Evolutionary conservation across 1,140 invertebrate genomes (phyloP).

Genomic region (Euborellia annulipes): DNA sequence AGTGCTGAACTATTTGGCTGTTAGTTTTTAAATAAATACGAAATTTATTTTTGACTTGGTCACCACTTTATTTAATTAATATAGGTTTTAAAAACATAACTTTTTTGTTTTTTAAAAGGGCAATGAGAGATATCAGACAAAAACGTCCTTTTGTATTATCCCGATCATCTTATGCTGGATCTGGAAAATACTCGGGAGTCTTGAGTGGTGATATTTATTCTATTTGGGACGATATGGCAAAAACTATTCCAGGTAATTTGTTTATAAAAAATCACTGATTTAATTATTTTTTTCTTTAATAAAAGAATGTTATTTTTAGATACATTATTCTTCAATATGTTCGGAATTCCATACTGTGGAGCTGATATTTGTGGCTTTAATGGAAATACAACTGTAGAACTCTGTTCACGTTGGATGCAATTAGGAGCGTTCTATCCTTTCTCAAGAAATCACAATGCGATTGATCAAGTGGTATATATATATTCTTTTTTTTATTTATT

Average conservation of each 20-base stretch:
- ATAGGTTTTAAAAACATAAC: no score
- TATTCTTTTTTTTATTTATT: no score
- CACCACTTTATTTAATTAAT: no score
- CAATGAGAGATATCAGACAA: conserved; percentile 42
- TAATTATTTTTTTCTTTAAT: not conserved
- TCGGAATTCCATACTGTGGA: conserved; percentile 72
- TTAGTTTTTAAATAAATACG: no score
- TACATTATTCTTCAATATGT: conserved; percentile 62
- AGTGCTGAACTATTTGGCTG: no score
- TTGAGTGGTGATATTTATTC: conserved; percentile 78
- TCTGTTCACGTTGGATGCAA: conserved; percentile 69
- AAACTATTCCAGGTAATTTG: conserved; percentile 39
- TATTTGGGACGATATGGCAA: conserved; percentile 47
- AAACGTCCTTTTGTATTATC: conserved; percentile 70
- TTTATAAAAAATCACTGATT: not conserved
- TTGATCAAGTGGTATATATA: conserved; percentile 40
- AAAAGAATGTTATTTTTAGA: conserved; percentile 26
- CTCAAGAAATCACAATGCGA: conserved; percentile 69
- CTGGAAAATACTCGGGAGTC: conserved; percentile 68
- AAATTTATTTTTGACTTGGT: no score
- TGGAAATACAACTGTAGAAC: conserved; percentile 49
- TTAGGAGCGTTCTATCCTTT: conserved; percentile 79
- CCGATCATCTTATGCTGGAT: conserved; percentile 64
- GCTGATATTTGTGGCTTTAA: conserved; percentile 84
- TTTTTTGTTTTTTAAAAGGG: no score